Evolutionary conservation across 2,888 invertebrate genomes (phyloP).

Genomic region (Trichogramma dendrolimi): DNA sequence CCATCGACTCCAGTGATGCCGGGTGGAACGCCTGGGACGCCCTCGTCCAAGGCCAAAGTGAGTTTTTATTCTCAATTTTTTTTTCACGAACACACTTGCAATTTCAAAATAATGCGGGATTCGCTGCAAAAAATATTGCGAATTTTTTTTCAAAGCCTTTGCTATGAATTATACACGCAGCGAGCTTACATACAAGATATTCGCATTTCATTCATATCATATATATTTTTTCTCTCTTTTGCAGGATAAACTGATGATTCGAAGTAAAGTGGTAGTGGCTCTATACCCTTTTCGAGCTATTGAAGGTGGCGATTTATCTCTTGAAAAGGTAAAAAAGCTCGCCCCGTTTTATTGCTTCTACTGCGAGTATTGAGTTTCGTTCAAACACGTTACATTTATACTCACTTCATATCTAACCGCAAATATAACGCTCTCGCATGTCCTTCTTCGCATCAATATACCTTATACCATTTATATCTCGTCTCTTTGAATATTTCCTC

Average conservation of each 20-base stretch:
- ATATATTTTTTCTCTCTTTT: not conserved
- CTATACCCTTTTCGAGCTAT: conserved; percentile 87
- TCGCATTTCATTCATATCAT: not conserved
- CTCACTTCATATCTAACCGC: not conserved
- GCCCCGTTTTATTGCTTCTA: not conserved
- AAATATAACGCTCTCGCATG: not conserved
- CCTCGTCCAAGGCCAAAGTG: conserved; percentile 78
- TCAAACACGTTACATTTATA: not conserved
- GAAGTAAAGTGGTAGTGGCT: conserved; percentile 80
- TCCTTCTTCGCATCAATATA: too few species aligned
- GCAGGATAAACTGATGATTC: conserved; percentile 64
- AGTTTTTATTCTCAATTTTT: conserved; percentile 2
- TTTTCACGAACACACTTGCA: conserved; percentile 14
- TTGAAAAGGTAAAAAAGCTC: conserved; percentile 67
- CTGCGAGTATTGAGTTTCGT: not conserved
- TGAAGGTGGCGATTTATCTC: conserved; percentile 80
- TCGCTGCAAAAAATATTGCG: not conserved
- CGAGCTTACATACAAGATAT: not conserved
- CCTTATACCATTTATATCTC: not conserved
- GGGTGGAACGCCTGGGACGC: conserved; percentile 76
- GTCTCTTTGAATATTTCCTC: not conserved
- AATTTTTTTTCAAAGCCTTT: not conserved
- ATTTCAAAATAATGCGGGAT: not conserved
- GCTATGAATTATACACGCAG: not conserved
- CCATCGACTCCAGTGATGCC: conserved; percentile 64